Percentiles rank a stretch among this genome's conserved stretches.
Evolutionary conservation across 23 tunicate genomes (phyloP).

Genomic region (Oikopleura dioica): DNA sequence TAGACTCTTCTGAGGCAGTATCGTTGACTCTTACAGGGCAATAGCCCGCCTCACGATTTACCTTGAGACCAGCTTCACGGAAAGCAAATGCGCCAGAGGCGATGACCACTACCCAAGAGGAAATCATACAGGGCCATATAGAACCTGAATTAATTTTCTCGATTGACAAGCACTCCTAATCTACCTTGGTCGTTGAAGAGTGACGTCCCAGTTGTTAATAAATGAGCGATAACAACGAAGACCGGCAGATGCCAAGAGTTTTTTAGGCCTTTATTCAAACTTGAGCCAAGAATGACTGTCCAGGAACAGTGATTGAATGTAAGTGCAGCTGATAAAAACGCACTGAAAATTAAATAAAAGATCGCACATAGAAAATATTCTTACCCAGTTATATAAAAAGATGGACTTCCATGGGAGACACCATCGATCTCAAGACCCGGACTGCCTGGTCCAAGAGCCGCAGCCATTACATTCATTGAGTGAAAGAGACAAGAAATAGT

Average conservation of each 20-base stretch:
- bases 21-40: too few species aligned
- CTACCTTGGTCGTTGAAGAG: not conserved
- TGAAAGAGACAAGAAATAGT: not conserved
- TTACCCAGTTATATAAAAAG: conserved; percentile 1
- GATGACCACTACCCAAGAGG: not conserved
- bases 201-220: not conserved
- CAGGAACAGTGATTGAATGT: not conserved
- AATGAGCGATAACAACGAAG: not conserved
- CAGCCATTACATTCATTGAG: not conserved
- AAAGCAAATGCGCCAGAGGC: not conserved
- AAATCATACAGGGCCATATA: not conserved
- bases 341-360: not conserved
- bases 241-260: not conserved
- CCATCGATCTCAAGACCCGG: conserved; percentile 7
- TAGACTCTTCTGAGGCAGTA: too few species aligned
- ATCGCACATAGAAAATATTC: not conserved
- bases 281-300: not conserved
- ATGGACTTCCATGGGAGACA: not conserved
- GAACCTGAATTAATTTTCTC: not conserved
- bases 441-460: not conserved
- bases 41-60: too few species aligned
- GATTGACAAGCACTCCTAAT: not conserved
- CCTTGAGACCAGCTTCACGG: conserved; percentile 1
- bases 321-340: not conserved
- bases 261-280: not conserved